Base-by-base conservation (phyloP, 2,113 vertebrate genomes). In the Oncorhynchus masou region DNA sequence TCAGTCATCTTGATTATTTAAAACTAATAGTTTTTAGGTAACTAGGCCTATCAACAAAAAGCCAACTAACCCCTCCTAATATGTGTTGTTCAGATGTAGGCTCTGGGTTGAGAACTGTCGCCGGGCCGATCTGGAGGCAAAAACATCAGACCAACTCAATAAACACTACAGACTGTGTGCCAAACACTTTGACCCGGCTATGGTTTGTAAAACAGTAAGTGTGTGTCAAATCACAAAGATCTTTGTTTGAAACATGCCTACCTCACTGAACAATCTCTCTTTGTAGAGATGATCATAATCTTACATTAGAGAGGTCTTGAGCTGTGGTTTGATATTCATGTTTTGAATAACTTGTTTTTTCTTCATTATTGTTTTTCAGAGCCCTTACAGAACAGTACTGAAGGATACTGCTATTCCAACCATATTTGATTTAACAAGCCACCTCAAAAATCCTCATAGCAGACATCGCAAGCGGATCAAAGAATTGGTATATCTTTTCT, bases 61-160 rank as follows among this genome's bases (percentile, higher is more conserved):
- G 39, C 64, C 54, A 24, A 3, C 45, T 24, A 15, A 49, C n/a
- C 45, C 13, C 24, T 25, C 12, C 19, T 74, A 4, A 34, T 49
- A 31, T 8, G 22, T 75, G 78, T 84, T 82, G 5, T 66, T 0
- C 82, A 98, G 97, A 84, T 98, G 97, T 84, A 94, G 94, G 57
- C 95, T 96, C 75, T 98, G 97, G 97, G 97, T 98, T 19, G 97
- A 98, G 85, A 98, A 98, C 83, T 98, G 97, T 87, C 95, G 97
- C 77, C 90, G 97, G 85, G 95, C 95, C 48, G 97, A 98, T 86
- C 87, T 98, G 60, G 96, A 98, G 92, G 95, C 95, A 62, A 97
- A 98, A 92, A 97, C 97, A 34, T 94, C 96, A 1, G 97, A 98
- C 85, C 96, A 98, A 73, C 91, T 98, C 78, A 98, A 98, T 89